A percentile compares a stretch with the other conserved stretches of the same genome.
phyloP scores from a whole-genome alignment of 2,113 vertebrate genomes.

The Toxotes chatareus region DNA sequence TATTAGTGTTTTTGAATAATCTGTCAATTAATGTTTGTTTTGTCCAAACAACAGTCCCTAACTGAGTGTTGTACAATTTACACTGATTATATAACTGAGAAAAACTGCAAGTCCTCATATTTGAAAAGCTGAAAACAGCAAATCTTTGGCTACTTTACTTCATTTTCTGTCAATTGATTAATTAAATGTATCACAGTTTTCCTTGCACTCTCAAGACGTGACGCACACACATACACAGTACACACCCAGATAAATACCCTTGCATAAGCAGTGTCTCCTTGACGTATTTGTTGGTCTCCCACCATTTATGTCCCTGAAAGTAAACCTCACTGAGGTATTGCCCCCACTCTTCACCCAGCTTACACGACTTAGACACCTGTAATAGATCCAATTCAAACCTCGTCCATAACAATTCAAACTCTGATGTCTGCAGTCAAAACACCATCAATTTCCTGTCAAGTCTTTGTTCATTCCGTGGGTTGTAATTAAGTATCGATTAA shows the following conservation, averaged over 20 bases:
- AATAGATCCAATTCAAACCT: conserved; percentile 81
- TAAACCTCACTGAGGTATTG: conserved; percentile 63
- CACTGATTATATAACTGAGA: background rate
- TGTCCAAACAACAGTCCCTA: background rate
- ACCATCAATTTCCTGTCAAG: conserved; percentile 79
- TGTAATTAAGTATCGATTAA: conserved; percentile 85
- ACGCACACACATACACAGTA: background rate
- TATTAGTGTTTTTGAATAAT: background rate
- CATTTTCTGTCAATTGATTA: background rate
- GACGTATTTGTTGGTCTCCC: conserved; percentile 66
- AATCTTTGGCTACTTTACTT: background rate
- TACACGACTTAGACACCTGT: conserved; percentile 67
- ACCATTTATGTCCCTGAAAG: conserved; percentile 69
- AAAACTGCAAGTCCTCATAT: background rate
- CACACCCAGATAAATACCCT: background rate
- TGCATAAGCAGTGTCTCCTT: conserved; percentile 61
- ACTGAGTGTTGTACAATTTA: background rate
- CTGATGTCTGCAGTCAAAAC: conserved; percentile 76
- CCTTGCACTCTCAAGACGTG: background rate
- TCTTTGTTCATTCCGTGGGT: conserved; percentile 58
- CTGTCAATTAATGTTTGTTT: background rate
- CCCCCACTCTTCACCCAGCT: conserved; percentile 46
- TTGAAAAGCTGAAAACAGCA: background rate
- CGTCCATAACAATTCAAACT: conserved; percentile 76
- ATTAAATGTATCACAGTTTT: background rate